Conservation (phyloP, 2,113 vertebrate species). For the Antechinus flavipes region DNA sequence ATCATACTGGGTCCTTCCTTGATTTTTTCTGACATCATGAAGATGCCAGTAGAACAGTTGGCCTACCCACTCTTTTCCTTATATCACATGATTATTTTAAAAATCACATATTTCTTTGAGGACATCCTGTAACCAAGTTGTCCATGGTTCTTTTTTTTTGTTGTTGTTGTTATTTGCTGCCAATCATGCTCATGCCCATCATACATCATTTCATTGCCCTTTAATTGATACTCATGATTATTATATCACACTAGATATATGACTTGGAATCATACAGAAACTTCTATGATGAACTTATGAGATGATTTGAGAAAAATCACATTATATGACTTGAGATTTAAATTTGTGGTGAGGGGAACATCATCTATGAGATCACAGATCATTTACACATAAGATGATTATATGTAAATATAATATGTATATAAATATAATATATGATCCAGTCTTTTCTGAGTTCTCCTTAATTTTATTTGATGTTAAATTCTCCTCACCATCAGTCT, state of each 20-base stretch:
- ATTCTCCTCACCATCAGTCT: conserved; percentile 6
- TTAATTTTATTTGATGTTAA: not conserved
- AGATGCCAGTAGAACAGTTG: not conserved
- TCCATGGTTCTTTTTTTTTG: not conserved
- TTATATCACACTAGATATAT: not conserved
- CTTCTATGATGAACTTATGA: not conserved
- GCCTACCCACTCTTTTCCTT: not conserved
- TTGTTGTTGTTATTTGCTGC: not conserved
- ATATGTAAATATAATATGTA: too few species aligned
- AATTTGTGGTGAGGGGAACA: not conserved
- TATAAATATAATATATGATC: not conserved
- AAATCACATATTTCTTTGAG: not conserved
- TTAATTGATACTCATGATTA: not conserved
- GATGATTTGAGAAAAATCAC: not conserved
- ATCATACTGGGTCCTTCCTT: not conserved
- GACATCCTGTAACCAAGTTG: not conserved
- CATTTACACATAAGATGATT: not conserved
- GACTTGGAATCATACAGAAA: not conserved
- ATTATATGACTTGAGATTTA: not conserved
- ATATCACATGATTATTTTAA: not conserved
- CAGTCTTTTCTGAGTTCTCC: not conserved
- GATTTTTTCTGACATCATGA: not conserved
- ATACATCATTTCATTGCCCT: not conserved
- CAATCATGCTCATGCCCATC: not conserved
- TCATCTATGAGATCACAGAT: not conserved